phyloP scores from a whole-genome alignment of 2,888 invertebrate species.

The Lasioglossum pauxillum region DNA sequence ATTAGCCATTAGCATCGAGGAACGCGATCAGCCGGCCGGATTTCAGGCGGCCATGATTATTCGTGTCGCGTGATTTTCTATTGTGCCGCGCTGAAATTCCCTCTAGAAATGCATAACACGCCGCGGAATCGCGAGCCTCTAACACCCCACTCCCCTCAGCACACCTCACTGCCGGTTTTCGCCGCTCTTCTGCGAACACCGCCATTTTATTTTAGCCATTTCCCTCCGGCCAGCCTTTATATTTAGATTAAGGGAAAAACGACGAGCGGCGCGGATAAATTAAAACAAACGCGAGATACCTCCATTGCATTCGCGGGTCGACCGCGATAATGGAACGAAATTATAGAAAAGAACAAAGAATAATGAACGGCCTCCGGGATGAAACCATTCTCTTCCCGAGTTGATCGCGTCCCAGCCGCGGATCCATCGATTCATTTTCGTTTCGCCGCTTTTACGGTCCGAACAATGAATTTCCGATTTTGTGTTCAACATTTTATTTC shows the following conservation, averaged over 20 bases:
- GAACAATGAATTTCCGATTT: not conserved
- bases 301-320: not conserved
- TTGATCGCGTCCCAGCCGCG: not conserved
- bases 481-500: not conserved
- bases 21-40: conserved; percentile 65
- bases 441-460: not conserved
- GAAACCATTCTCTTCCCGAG: not conserved
- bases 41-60: conserved; percentile 58
- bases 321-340: not conserved
- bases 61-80: conserved; percentile 58
- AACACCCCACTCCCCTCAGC: not conserved
- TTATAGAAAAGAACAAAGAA: conserved; percentile 12
- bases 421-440: not conserved
- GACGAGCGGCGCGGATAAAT: not conserved
- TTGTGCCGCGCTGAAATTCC: conserved; percentile 3
- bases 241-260: not conserved
- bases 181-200: not conserved
- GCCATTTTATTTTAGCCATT: not conserved
- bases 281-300: not conserved
- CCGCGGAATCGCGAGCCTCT: not conserved
- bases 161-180: not conserved
- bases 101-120: not conserved
- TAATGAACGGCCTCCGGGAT: not conserved
- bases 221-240: not conserved
- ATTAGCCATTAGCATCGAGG: conserved; percentile 75